Evolutionary conservation across 2,797 vertebrate species (phyloP).

Genomic region (Vireo griseus): DNA sequence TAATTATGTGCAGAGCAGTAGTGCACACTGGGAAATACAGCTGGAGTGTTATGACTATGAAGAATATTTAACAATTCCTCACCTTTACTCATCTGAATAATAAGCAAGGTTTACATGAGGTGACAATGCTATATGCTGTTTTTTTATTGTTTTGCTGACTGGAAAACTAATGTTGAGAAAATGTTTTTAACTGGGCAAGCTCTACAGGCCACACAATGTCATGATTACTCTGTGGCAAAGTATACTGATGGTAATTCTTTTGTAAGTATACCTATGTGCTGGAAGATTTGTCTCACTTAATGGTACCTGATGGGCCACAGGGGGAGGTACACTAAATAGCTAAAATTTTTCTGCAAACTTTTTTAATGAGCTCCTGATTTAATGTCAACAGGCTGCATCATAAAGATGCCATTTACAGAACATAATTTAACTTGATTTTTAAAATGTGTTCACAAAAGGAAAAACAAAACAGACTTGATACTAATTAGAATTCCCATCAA

Average conservation of each 20-base stretch:
- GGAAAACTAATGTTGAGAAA: background rate
- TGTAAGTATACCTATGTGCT: background rate
- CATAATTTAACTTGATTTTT: background rate
- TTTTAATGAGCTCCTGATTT: background rate
- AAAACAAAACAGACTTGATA: background rate
- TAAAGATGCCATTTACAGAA: conserved; percentile 27
- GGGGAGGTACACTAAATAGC: background rate
- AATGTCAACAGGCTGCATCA: background rate
- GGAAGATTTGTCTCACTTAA: background rate
- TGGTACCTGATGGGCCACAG: background rate
- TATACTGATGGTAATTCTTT: background rate
- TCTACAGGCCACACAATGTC: background rate
- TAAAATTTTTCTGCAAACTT: background rate
- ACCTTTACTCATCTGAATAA: background rate
- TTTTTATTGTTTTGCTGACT: conserved; percentile 3
- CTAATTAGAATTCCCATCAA: conserved; percentile 49
- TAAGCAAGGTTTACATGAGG: background rate
- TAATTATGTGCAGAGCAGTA: background rate
- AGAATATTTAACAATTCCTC: background rate
- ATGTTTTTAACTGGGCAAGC: background rate
- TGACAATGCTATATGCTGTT: background rate
- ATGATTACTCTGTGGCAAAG: background rate
- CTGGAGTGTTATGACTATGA: background rate
- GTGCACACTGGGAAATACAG: background rate
- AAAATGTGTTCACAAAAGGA: background rate